phyloP scores from a whole-genome alignment of 2,797 vertebrate species.

The Melanotaenia maccullochi region DNA sequence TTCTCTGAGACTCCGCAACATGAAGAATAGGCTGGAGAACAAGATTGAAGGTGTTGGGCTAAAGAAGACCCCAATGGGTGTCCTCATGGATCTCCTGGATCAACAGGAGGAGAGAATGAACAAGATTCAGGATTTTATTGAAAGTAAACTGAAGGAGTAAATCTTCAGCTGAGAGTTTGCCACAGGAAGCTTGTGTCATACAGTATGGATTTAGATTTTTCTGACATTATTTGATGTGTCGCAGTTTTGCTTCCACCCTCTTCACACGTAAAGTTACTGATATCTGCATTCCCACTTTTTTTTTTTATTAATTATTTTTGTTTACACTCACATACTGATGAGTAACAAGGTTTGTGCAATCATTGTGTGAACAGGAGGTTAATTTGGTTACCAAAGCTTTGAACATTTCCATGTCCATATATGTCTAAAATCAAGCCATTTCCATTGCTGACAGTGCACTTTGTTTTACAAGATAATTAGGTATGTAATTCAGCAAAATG shows the following conservation, averaged over 20 bases:
- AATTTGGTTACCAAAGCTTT: conserved; percentile 51
- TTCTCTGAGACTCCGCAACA: conserved; percentile 92
- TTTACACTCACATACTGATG: conserved; percentile 5
- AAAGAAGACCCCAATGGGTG: conserved; percentile 96
- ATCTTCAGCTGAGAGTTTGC: conserved; percentile 6
- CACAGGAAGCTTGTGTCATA: conserved; percentile 25
- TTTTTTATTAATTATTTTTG: conserved; percentile 9
- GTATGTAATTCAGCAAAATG: conserved; percentile 43
- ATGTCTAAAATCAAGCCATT: conserved; percentile 14
- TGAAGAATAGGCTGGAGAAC: conserved; percentile 98
- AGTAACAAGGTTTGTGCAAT: conserved; percentile 46
- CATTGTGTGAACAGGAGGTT: conserved; percentile 23
- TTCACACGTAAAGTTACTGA: conserved; percentile 39
- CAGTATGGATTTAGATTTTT: conserved; percentile 31
- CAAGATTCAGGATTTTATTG: conserved; percentile 93
- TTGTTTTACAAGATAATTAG: conserved; percentile 22
- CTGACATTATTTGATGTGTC: conserved; percentile 22
- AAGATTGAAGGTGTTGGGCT: conserved; percentile 92
- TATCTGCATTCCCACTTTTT: conserved; percentile 45
- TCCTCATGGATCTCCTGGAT: conserved; percentile 94
- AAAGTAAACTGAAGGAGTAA: conserved; percentile 89
- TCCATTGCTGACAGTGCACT: conserved; percentile 7
- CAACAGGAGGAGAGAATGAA: conserved; percentile 93
- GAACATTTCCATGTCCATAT: conserved; percentile 46
- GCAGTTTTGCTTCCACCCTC: conserved; percentile 12